phyloP scores from a whole-genome alignment of 2,113 vertebrate species.

The Laterallus jamaicensis region DNA sequence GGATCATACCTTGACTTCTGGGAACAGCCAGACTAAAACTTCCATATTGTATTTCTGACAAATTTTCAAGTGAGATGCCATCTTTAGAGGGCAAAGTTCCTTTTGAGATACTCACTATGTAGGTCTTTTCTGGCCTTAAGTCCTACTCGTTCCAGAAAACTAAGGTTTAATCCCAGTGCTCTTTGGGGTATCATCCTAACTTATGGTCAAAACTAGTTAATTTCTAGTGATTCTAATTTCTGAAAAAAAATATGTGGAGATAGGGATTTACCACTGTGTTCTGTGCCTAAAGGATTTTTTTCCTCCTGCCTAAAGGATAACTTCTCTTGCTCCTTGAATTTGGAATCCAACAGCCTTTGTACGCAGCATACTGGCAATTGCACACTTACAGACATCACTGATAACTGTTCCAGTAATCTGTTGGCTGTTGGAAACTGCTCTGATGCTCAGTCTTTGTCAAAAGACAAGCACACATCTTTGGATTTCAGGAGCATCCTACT shows the following conservation, averaged over 20 bases:
- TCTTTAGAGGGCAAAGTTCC: background rate
- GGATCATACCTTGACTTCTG: background rate
- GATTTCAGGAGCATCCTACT: background rate
- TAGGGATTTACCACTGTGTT: background rate
- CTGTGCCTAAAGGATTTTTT: background rate
- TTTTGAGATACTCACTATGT: background rate
- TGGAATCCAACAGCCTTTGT: background rate
- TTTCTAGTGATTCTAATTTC: background rate
- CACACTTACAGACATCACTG: background rate
- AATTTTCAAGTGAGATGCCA: background rate
- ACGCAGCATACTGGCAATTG: background rate
- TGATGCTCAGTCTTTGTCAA: background rate
- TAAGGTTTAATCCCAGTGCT: background rate
- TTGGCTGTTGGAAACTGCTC: background rate
- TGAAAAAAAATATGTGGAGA: accelerated
- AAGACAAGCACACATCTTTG: background rate
- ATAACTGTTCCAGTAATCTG: background rate
- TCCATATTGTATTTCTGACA: background rate
- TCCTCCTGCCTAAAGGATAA: background rate
- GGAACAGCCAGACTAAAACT: background rate
- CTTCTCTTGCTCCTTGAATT: background rate
- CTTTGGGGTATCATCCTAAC: background rate
- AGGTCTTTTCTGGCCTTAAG: background rate
- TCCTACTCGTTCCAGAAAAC: background rate
- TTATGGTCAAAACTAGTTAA: background rate